Evolutionary conservation across 2,797 vertebrate genomes (phyloP).

Genomic region (Furcifer pardalis): DNA sequence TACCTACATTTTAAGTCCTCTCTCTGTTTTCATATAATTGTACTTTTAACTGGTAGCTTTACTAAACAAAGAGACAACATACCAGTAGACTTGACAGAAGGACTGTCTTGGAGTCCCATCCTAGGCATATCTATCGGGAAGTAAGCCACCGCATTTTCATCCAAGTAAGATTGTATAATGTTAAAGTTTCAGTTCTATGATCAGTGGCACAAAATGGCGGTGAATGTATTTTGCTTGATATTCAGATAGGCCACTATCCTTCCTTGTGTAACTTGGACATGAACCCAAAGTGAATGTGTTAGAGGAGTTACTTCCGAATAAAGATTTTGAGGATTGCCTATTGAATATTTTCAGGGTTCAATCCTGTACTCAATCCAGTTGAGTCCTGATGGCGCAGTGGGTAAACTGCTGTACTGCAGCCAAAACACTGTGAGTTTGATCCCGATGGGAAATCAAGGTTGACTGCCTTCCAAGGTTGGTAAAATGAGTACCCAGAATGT

Average conservation of each 20-base stretch:
- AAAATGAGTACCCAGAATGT: no score
- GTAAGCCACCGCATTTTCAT: neutral
- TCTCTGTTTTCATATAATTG: neutral
- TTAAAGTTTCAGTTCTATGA: neutral
- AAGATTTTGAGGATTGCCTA: no score
- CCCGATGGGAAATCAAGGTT: no score
- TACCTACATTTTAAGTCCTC: neutral
- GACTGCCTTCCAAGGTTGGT: no score
- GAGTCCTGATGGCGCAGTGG: no score
- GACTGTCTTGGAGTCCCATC: neutral
- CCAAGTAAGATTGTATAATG: neutral
- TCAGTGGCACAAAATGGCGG: neutral
- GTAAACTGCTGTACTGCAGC: no score
- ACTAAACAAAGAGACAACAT: neutral
- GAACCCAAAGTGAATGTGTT: neutral
- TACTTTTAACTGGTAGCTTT: neutral
- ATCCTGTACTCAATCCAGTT: no score
- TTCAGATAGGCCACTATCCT: neutral
- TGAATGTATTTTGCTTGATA: neutral
- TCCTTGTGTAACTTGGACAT: neutral
- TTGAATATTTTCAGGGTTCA: neutral
- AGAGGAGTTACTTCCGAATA: neutral
- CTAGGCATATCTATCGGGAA: neutral
- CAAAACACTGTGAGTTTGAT: no score
- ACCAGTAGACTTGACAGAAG: neutral